Percentiles rank a stretch among this genome's conserved stretches.
Evolutionary conservation across 2,888 invertebrate genomes (phyloP).

Genomic region (Mesochorus sp.): DNA sequence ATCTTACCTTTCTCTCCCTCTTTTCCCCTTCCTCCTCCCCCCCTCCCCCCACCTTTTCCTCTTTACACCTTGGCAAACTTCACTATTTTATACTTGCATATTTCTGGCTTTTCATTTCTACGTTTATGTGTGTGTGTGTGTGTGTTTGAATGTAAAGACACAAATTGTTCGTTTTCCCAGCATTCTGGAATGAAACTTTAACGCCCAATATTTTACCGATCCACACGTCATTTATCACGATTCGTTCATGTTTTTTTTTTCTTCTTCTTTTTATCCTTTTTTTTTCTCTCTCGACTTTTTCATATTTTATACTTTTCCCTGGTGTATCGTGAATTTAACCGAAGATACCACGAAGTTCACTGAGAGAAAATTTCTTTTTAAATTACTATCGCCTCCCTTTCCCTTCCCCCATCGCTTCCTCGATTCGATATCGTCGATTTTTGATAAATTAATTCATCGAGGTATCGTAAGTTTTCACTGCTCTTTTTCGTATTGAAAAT

Average conservation of each 20-base stretch:
- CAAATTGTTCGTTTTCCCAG: slow-evolving; percentile 8
- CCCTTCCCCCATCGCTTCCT: no score
- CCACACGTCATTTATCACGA: slow-evolving; percentile 9
- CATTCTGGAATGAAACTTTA: slow-evolving; percentile 45
- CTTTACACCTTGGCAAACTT: slow-evolving; percentile 4
- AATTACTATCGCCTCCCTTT: no score
- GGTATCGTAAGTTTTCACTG: no score
- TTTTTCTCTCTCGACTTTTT: neutral
- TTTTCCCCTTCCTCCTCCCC: neutral
- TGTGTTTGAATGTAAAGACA: neutral
- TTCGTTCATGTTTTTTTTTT: neutral
- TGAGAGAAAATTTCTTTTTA: no score
- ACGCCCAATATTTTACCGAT: slow-evolving; percentile 36
- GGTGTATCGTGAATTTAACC: no score
- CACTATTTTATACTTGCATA: neutral
- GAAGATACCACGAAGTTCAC: no score
- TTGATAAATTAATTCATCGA: no score
- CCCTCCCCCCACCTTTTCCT: neutral
- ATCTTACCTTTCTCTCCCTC: slow-evolving; percentile 1
- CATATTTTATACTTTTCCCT: no score
- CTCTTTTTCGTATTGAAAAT: neutral
- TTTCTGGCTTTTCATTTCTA: neutral
- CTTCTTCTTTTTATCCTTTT: neutral
- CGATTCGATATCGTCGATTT: no score
- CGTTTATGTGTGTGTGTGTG: no score